Evolutionary conservation across 2,113 vertebrate species (phyloP), one percentile per base, ranked within the genome.

Genomic region (Boleophthalmus pectinirostris): DNA sequence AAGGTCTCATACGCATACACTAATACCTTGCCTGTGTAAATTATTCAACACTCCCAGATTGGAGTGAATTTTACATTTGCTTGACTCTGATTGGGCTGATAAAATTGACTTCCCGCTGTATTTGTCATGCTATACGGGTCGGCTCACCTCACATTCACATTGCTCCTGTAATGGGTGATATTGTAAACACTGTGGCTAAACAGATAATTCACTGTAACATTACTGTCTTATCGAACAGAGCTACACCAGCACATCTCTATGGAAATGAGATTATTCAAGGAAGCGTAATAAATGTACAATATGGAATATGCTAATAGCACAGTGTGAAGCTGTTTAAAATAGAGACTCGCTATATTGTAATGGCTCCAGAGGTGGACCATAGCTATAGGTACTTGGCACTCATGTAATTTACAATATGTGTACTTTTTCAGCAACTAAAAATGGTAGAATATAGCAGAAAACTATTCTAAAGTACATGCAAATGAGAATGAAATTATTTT

Each of bases 251-350:
- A 25, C 75, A 24, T 70, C 75, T 80, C 5, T 12, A 68, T 53
- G 53, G n/a, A 80, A 54, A 82, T 74, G 13, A 69, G 79, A 77
- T 47, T 61, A 69, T 70, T 70, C n/a, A 80, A 81, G 38, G 72
- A 23, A 49, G 46, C 23, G 60, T 29, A 66, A 14, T 54, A 60
- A 24, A 56, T 43, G 24, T 38, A 24, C 10, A 61, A 69, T 33
- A 53, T 10, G 61, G 66, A 49, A n/a, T 46, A 70, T 60, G 35
- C 10, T 56, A 68, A 77, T 69, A 20, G n/a, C 35, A 58, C 14
- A 51, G 61, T 57, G 43, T 67, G 16, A 25, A 71, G 53, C 47
- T 11, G 56, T 81, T 80, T 65, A 47, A 61, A 58, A 60, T 29
- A 35, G 23, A 53, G 47, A 64, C 35, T 65, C 25, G 43, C 13